A percentile compares a stretch with the other conserved stretches of the same genome.
Conservation (phyloP, 2,888 invertebrate genomes). For the Phasia obesa region DNA sequence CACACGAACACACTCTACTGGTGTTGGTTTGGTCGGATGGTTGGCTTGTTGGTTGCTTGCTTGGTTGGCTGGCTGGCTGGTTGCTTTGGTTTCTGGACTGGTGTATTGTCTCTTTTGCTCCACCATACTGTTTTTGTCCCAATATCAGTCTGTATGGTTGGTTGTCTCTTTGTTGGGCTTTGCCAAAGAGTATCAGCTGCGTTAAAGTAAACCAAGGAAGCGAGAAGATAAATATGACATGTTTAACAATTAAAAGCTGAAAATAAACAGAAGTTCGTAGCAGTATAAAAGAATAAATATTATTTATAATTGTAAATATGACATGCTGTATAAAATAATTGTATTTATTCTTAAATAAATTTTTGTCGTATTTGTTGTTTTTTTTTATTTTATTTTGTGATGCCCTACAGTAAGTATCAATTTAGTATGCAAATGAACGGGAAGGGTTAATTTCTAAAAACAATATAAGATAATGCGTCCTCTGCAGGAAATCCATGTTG, state of each 20-base stretch:
- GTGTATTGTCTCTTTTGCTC: slow-evolving; percentile 43
- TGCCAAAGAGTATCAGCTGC: slow-evolving; percentile 63
- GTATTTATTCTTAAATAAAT: slow-evolving; percentile 52
- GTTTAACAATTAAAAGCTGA: slow-evolving; percentile 70
- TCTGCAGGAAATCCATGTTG: no score
- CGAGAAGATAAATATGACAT: slow-evolving; percentile 71
- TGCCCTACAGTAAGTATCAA: slow-evolving; percentile 4
- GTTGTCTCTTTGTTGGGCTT: slow-evolving; percentile 14
- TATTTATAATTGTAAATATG: slow-evolving; percentile 61
- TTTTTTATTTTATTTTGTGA: background rate
- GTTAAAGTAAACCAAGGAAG: slow-evolving; percentile 70
- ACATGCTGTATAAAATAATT: slow-evolving; percentile 51
- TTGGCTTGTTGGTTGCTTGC: slow-evolving; percentile 3
- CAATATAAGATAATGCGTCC: no score
- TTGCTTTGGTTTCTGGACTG: slow-evolving; percentile 29
- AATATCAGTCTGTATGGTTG: slow-evolving; percentile 21
- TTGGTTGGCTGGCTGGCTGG: slow-evolving; percentile 1
- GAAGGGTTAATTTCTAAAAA: no score
- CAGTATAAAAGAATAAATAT: slow-evolving; percentile 63
- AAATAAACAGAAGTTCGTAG: slow-evolving; percentile 68
- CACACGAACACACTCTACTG: slow-evolving; percentile 5
- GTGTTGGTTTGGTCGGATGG: slow-evolving; percentile 29
- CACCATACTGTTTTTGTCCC: slow-evolving; percentile 48
- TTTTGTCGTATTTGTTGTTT: slow-evolving; percentile 26
- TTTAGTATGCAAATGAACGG: no score